phyloP scores from a whole-genome alignment of 2,113 vertebrate species.

The Atherinomorus stipes region DNA sequence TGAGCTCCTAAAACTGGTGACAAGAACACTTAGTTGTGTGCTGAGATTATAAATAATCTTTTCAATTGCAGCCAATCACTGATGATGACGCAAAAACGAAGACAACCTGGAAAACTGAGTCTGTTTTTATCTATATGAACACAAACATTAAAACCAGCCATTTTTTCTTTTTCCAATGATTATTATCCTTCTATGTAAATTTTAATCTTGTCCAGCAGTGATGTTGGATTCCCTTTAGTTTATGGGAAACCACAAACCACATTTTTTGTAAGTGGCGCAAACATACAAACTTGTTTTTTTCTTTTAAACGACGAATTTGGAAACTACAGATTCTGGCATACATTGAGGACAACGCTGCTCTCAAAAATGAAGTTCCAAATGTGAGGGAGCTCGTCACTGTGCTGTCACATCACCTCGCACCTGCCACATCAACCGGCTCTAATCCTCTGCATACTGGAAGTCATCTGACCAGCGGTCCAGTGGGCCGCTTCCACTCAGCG shows the following conservation, averaged over 20 bases:
- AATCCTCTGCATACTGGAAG: slow-evolving; percentile 82
- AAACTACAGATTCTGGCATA: neutral
- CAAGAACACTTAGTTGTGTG: neutral
- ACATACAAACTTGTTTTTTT: too few relatives aligned
- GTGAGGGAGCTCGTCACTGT: slow-evolving; percentile 37
- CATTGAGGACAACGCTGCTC: neutral
- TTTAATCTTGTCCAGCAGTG: neutral
- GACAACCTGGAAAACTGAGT: neutral
- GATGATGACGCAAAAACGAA: slow-evolving; percentile 8
- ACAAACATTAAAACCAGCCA: too few relatives aligned
- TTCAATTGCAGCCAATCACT: neutral
- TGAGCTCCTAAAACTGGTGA: slow-evolving; percentile 2
- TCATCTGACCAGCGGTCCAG: slow-evolving; percentile 79
- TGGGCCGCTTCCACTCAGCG: slow-evolving; percentile 76
- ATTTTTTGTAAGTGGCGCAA: neutral
- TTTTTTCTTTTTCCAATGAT: too few relatives aligned
- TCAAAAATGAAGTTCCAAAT: neutral
- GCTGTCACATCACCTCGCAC: slow-evolving; percentile 64
- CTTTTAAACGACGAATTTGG: neutral
- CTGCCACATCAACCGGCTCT: slow-evolving; percentile 77
- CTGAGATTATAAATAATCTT: neutral
- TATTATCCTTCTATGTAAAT: too few relatives aligned
- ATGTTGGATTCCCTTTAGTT: neutral
- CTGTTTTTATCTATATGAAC: too few relatives aligned
- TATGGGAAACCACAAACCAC: neutral